These are phyloP conservation scores for Pitta sordida DNA, from an alignment of 2,113 vertebrate species.

Conservation along the genomic window DNA sequence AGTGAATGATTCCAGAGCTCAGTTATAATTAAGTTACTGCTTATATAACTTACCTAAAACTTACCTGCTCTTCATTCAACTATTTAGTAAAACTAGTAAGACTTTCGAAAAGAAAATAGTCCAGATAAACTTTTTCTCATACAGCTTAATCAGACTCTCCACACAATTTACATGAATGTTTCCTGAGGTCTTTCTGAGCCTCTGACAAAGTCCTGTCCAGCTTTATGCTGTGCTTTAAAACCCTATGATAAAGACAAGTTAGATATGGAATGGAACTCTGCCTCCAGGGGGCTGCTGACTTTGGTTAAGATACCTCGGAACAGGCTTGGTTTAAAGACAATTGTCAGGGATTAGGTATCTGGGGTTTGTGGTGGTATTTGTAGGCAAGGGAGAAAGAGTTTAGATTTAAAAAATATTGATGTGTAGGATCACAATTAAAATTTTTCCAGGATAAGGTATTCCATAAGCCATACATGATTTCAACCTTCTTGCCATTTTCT, in stretches of 20 bases:
- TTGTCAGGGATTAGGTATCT: not conserved
- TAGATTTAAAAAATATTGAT: not conserved
- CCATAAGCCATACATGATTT: not conserved
- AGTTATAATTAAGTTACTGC: not conserved
- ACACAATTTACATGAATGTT: conserved; percentile 69
- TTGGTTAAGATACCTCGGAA: not conserved
- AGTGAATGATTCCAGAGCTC: not conserved
- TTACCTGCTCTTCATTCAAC: conserved; percentile 40
- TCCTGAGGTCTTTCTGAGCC: conserved; percentile 79
- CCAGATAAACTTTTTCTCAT: conserved; percentile 71
- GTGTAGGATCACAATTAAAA: not conserved
- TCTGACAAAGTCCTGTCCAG: conserved; percentile 80
- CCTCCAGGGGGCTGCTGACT: conserved; percentile 62
- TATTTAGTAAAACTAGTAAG: conserved; percentile 80
- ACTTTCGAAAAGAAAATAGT: conserved; percentile 61
- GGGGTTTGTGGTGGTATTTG: not conserved
- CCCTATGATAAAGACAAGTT: conserved; percentile 72
- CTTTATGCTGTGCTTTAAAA: conserved; percentile 80
- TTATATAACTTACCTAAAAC: not conserved
- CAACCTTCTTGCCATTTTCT: not conserved
- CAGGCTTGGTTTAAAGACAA: not conserved
- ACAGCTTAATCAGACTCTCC: conserved; percentile 73
- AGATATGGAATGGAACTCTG: conserved; percentile 79
- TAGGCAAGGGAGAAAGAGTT: not conserved
- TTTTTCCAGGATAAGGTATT: not conserved